Base-by-base conservation (phyloP, 2,113 vertebrate species). In the Oncorhynchus nerka region DNA sequence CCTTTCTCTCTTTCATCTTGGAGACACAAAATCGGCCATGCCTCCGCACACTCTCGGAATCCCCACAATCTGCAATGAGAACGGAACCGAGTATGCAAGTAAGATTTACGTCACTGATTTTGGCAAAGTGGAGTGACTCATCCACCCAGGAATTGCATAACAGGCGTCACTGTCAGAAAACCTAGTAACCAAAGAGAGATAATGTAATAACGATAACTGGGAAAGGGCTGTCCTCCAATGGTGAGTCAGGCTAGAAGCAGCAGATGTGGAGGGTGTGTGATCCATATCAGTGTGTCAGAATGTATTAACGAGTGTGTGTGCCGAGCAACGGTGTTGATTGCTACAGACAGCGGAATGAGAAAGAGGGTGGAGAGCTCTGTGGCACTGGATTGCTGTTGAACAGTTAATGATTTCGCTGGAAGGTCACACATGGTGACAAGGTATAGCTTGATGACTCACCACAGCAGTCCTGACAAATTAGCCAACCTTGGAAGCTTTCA, bases 111-210 rank as follows among this genome's bases (percentile, higher is more conserved):
- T 80, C 75, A 79, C 86, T 79, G 85, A 84, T 88, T 86, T 73
- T 79, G 72, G 76, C 75, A 77, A 85, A 86, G 73, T 71, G 73
- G 77, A 80, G 83, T 93, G 92, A 93, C 83, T 94, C 91, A 92
- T 89, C 83, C 84, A 70, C 74, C 79, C 76, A 66, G 79, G 26
- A 74, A 81, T 90, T 93, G 84, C 67, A 73, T 89, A 91, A 90
- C 75, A 62, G 67, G 64, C 84, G 67, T 77, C 71, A 59, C 66
- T 80, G 86, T 45, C 79, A 71, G 79, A 75, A 81, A 81, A 79
- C 65, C 11, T 26, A 72, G 71, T 15, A 67, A 61, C 75, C 51
- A 48, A 59, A 69, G 82, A 81, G 77, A 55, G 30, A 68, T 75
- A 73, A 80, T 75, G 73, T 72, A 73, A 80, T 65, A 57, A 45